A percentile compares a stretch with the other conserved stretches of the same genome.
Evolutionary conservation across 2,797 vertebrate species (phyloP).

Genomic region (Scleropages formosus): DNA sequence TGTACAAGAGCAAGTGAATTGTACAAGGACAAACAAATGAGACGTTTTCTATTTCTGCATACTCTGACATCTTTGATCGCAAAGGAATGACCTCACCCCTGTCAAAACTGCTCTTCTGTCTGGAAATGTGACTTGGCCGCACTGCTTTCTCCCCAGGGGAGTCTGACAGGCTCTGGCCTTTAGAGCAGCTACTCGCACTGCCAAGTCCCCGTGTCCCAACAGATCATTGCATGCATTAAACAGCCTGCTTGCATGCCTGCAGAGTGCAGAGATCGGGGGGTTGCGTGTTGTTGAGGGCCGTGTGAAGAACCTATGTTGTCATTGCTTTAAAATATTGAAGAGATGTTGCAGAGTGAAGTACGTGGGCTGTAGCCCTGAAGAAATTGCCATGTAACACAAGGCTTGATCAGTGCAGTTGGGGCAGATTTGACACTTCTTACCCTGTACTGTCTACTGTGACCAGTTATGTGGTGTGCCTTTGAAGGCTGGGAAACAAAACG

Average conservation of each 20-base stretch:
- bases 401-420: not conserved
- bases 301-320: not conserved
- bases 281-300: not conserved
- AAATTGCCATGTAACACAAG: not conserved
- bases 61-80: not conserved
- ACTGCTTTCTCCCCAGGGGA: not conserved
- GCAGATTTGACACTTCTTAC: too few relatives aligned
- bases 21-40: not conserved
- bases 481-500: too few relatives aligned
- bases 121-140: not conserved
- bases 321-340: constrained; percentile 24
- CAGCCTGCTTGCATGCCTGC: not conserved
- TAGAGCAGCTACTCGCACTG: constrained; percentile 27
- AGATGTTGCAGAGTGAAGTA: not conserved
- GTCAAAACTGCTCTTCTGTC: not conserved
- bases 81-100: not conserved
- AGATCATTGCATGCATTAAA: constrained; percentile 17
- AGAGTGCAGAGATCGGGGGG: constrained; percentile 10
- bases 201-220: not conserved
- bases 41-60: too few relatives aligned
- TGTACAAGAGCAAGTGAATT: too few relatives aligned
- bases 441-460: too few relatives aligned
- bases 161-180: not conserved
- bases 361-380: too few relatives aligned
- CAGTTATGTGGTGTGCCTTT: too few relatives aligned